A percentile compares a stretch with the other conserved stretches of the same genome.
phyloP scores from a whole-genome alignment of 2,888 invertebrate genomes.

The Dolomedes plantarius region DNA sequence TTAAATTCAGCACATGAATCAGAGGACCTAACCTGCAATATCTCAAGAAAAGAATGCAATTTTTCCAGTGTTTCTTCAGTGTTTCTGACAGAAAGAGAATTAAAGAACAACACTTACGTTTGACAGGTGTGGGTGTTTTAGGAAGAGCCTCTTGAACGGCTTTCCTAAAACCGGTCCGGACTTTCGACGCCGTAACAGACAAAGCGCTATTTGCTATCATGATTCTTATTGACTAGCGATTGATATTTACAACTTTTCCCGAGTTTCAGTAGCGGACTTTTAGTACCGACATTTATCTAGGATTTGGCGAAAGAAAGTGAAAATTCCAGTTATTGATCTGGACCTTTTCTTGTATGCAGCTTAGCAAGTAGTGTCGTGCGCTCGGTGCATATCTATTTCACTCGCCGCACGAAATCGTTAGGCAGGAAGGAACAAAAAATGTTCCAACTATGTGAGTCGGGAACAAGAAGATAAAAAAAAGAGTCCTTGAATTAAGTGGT shows the following conservation, averaged over 20 bases:
- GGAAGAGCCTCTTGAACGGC: conserved; percentile 50
- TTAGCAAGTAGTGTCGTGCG: conserved; percentile 43
- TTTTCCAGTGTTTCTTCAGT: too few species aligned
- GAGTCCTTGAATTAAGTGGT: not conserved
- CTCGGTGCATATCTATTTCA: conserved; percentile 23
- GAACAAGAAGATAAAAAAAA: not conserved
- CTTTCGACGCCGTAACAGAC: conserved; percentile 51
- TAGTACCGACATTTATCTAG: conserved; percentile 3
- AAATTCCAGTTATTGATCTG: conserved; percentile 49
- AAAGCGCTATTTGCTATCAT: conserved; percentile 66
- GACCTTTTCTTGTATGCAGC: conserved; percentile 41
- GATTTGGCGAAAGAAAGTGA: conserved; percentile 32
- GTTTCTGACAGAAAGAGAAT: too few species aligned
- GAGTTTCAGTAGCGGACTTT: not conserved
- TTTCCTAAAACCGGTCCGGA: too few species aligned
- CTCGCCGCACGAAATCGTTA: conserved; percentile 44
- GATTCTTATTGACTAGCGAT: conserved; percentile 17
- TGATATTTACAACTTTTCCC: conserved; percentile 3
- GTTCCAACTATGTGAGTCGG: not conserved
- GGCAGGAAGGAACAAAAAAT: conserved; percentile 14
- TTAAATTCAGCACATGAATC: too few species aligned
- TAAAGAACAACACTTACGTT: conserved; percentile 34
- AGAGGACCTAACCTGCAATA: too few species aligned
- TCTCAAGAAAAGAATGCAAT: too few species aligned
- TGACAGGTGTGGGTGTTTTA: conserved; percentile 29